Base-by-base conservation (phyloP, 2,888 invertebrate genomes). In the Phyllotreta striolata region DNA sequence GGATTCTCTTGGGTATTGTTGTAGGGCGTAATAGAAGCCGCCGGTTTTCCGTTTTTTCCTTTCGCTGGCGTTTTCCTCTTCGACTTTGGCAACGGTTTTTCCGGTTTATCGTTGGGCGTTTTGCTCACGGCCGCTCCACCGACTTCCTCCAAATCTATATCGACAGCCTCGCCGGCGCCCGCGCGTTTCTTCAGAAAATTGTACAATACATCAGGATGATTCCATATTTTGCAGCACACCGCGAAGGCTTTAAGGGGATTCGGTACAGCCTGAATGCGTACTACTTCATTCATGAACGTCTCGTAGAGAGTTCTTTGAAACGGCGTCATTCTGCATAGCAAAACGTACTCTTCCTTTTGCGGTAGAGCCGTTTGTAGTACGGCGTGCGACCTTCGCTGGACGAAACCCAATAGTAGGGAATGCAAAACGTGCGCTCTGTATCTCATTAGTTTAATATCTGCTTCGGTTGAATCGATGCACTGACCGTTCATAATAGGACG, bases 141-240 rank as follows among this genome's bases (percentile, higher is more conserved):
- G 0, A 87, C 85, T 79, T 94, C 93, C 72, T 93, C 94, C 60
- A 94, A 82, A 79, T 93, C 93, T 71, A 93, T 85, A 81, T 94
- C 94, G 3, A 88, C 88, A 24, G 89, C 89, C 70, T 90, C 91
- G 24, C 89, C 91, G 7, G 49, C 49, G 74, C 91, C 90, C 66
- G 89, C 89, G 49, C 92, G 87, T 78, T 94, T 94, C 76, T 89
- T 91, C 62, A 96, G 81, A 77, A 94, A 95, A 78, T 95, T 91
- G 79, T 93, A 95, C 35, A 96, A 80, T 12, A 96, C 93, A 79
- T 96, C 96, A 0, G 96, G 95, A 82, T 96, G 96, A 79, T 96
- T 96, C 96, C 96, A 96, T 73, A 96, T 95, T 86, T 98, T 99
- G 79, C 97, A 98, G 79, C 98, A 98, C 62, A 98, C 96, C 13